Conservation (phyloP, 2,888 invertebrate genomes). For the Troides aeacus region DNA sequence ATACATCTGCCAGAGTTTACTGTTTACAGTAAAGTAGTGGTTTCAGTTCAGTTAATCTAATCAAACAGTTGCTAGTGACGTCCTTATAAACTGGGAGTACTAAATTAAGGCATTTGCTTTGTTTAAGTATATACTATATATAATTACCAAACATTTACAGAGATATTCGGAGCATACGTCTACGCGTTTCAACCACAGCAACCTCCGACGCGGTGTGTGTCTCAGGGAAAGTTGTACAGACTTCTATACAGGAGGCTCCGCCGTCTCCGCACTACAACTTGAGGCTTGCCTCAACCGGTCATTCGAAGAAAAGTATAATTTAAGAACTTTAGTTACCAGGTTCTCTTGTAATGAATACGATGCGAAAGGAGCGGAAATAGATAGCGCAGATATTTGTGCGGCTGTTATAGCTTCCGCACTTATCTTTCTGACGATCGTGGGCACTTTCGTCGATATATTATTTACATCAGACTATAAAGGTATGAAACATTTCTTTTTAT, state of each 20-base stretch:
- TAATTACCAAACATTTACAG: background rate
- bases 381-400: background rate
- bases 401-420: background rate
- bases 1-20: too few species aligned
- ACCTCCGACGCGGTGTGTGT: conserved; percentile 11
- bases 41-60: too few species aligned
- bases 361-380: background rate
- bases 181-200: conserved; percentile 12
- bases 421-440: background rate
- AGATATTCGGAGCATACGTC: conserved; percentile 12
- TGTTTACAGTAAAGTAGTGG: too few species aligned
- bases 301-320: conserved; percentile 11
- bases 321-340: conserved; percentile 9
- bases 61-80: too few species aligned
- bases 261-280: background rate
- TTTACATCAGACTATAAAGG: too few species aligned
- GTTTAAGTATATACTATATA: too few species aligned
- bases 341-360: conserved; percentile 9
- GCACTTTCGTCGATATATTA: background rate
- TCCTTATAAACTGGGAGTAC: too few species aligned
- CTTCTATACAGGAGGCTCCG: background rate
- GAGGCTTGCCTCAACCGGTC: conserved; percentile 11
- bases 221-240: conserved; percentile 1
- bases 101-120: background rate
- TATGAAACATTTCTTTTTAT: too few species aligned